phyloP scores from a whole-genome alignment of 1,140 invertebrate genomes.

The Cardiocondyla obscurior region DNA sequence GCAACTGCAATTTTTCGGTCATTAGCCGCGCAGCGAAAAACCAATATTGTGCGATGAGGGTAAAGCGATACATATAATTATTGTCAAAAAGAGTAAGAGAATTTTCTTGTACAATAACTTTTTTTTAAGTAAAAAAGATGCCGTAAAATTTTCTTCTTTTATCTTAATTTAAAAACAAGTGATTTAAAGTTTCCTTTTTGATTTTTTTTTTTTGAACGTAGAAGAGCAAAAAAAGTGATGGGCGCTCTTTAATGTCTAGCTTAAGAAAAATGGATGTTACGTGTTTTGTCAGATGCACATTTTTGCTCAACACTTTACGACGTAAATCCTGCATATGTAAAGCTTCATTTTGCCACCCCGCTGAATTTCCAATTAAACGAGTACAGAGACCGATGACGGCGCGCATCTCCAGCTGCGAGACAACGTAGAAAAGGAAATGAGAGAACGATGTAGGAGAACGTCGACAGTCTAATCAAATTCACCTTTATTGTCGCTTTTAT shows the following conservation, averaged over 20 bases:
- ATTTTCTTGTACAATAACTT: background rate
- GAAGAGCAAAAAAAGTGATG: no score
- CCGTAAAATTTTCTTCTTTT: background rate
- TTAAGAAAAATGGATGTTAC: background rate
- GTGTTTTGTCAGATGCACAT: background rate
- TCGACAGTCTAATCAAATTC: slow-evolving; percentile 60
- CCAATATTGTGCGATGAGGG: background rate
- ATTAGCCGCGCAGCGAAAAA: background rate
- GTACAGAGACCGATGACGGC: slow-evolving; percentile 7
- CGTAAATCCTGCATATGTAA: background rate
- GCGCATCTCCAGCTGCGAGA: background rate
- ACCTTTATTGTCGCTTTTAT: slow-evolving; percentile 46
- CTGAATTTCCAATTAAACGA: slow-evolving; percentile 56
- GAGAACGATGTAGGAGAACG: background rate
- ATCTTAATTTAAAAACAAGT: background rate
- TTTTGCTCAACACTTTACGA: background rate
- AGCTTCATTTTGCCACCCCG: slow-evolving; percentile 9
- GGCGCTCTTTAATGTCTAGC: background rate
- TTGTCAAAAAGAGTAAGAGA: background rate
- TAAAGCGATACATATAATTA: background rate
- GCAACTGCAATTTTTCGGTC: slow-evolving; percentile 35
- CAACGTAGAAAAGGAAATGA: slow-evolving; percentile 17
- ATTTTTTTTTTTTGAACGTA: background rate
- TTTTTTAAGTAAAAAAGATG: background rate
- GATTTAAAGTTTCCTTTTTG: background rate